These are phyloP conservation scores for Sylvia borin DNA, from an alignment of 2,797 vertebrate species.

Conservation along the genomic window DNA sequence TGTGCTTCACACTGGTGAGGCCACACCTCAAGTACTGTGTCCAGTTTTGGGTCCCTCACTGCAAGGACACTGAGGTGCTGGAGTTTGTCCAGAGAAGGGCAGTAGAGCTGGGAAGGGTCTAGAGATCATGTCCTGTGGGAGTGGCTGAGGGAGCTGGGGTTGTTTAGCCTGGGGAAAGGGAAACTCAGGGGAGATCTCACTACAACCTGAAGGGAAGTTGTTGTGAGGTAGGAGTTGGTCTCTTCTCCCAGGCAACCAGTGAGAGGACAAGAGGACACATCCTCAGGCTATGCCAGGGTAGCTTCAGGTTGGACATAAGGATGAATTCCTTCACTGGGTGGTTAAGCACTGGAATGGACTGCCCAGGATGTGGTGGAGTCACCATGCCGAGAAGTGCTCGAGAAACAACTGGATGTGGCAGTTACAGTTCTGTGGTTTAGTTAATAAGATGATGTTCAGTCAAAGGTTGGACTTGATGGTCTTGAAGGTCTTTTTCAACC, in stretches of 20 bases:
- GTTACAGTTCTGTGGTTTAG: not conserved
- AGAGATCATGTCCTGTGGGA: not conserved
- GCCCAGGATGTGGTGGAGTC: not conserved
- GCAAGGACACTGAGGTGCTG: not conserved
- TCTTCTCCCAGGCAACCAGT: not conserved
- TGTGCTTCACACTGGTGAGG: not conserved
- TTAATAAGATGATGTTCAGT: not conserved
- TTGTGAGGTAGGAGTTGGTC: not conserved
- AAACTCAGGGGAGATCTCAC: not conserved
- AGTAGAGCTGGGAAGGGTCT: not conserved
- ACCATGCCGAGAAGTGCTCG: not conserved
- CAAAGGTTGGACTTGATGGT: not conserved
- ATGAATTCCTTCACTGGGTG: not conserved
- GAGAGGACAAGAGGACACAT: not conserved
- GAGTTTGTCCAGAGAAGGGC: not conserved
- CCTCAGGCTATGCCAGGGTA: not conserved
- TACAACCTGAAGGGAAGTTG: not conserved
- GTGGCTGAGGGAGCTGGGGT: not conserved
- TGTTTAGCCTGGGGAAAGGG: not conserved
- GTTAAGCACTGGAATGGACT: not conserved
- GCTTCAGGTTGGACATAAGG: not conserved
- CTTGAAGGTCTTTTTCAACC: not conserved
- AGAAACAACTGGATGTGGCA: not conserved
- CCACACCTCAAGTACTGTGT: rapidly evolving
- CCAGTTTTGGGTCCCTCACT: not conserved